Conservation (phyloP, 2,888 invertebrate genomes). For the Rhingia rostrata region DNA sequence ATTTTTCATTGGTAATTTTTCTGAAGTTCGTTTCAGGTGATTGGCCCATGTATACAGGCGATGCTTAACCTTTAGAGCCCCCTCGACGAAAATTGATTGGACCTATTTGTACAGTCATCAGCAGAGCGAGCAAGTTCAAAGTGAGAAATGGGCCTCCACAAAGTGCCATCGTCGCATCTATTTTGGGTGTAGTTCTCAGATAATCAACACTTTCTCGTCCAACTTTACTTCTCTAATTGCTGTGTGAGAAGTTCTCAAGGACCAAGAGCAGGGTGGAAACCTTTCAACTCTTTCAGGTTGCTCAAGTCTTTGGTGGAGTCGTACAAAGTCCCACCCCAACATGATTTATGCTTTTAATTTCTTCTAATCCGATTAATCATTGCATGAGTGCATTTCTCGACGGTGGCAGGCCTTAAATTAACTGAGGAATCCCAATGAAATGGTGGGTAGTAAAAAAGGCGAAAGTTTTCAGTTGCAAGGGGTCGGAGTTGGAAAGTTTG, state of each 20-base stretch:
- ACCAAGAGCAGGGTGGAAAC: conserved; percentile 1
- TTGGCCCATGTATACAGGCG: background rate
- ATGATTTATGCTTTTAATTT: conserved; percentile 74
- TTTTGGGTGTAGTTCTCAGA: conserved; percentile 7
- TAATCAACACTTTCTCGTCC: conserved; percentile 49
- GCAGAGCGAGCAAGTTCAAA: conserved; percentile 54
- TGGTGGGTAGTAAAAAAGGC: conserved; percentile 11
- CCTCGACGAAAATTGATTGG: conserved; percentile 29
- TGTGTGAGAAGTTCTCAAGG: conserved; percentile 45
- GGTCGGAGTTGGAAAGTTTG: conserved; percentile 30
- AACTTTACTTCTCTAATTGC: conserved; percentile 48
- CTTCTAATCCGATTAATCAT: conserved; percentile 72
- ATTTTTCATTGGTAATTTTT: conserved; percentile 64
- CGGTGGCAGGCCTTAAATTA: conserved; percentile 65
- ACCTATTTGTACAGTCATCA: conserved; percentile 60
- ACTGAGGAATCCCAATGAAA: conserved; percentile 54
- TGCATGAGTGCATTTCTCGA: conserved; percentile 69
- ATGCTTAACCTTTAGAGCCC: background rate
- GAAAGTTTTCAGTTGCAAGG: background rate
- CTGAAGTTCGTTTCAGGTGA: conserved; percentile 20
- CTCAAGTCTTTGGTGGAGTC: conserved; percentile 10
- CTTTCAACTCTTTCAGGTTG: conserved; percentile 11
- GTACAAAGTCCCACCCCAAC: conserved; percentile 10
- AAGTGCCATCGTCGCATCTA: conserved; percentile 28
- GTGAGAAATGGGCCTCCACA: conserved; percentile 53